phyloP scores from a whole-genome alignment of 2,113 vertebrate genomes.

The Muntiacus muntjak region DNA sequence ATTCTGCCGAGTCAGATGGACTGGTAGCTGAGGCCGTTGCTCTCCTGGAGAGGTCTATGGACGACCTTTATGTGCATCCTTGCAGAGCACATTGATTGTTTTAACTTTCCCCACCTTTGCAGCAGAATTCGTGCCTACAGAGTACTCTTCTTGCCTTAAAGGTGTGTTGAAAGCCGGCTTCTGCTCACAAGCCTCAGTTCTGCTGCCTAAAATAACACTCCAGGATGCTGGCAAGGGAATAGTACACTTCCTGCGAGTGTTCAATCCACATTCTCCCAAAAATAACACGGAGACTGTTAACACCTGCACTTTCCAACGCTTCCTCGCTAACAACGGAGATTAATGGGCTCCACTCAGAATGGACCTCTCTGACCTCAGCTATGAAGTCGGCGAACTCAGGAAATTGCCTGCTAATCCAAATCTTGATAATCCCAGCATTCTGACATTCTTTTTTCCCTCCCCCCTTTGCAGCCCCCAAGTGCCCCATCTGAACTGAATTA shows the following conservation, averaged over 20 bases:
- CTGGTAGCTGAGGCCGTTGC: accelerated
- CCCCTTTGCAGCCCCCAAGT: not conserved
- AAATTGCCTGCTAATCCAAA: slow-evolving; percentile 81
- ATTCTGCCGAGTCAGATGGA: not conserved
- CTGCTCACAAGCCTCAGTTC: slow-evolving; percentile 79
- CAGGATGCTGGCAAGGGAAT: slow-evolving; percentile 84
- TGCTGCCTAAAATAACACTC: slow-evolving; percentile 86
- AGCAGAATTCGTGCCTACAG: slow-evolving; percentile 71
- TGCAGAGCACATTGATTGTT: not conserved
- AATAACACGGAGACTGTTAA: slow-evolving; percentile 85
- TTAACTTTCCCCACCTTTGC: slow-evolving; percentile 41
- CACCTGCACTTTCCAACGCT: slow-evolving; percentile 82
- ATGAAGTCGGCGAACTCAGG: slow-evolving; percentile 81
- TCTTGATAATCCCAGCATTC: slow-evolving; percentile 74
- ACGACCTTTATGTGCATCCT: not conserved
- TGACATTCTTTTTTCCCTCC: not conserved
- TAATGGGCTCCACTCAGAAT: slow-evolving; percentile 80
- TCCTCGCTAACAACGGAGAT: slow-evolving; percentile 83
- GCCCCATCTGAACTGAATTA: accelerated
- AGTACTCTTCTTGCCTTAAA: slow-evolving; percentile 75
- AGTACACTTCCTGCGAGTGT: slow-evolving; percentile 83
- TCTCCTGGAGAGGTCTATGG: not conserved
- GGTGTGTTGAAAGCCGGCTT: slow-evolving; percentile 82
- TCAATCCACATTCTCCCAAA: slow-evolving; percentile 83
- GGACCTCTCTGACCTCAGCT: slow-evolving; percentile 82